A percentile compares a stretch with the other conserved stretches of the same genome.
Conservation (phyloP, 2,888 invertebrate species). For the Mesopsocus fuscifrons region DNA sequence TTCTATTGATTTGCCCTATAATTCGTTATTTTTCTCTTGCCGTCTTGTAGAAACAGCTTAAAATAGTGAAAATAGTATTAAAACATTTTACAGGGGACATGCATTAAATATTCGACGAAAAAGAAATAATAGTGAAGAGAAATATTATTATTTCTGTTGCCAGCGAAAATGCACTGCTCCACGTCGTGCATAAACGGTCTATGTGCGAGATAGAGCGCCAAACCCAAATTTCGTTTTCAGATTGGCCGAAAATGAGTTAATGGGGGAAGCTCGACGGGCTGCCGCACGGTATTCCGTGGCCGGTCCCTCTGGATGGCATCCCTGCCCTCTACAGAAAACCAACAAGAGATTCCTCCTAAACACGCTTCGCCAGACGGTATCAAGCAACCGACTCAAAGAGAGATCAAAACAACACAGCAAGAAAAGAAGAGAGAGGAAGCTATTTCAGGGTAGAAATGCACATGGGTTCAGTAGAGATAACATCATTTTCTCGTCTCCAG, state of each 20-base stretch:
- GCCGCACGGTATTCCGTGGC: constrained; percentile 1
- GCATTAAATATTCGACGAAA: no score
- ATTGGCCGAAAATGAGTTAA: not conserved
- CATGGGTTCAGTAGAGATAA: not conserved
- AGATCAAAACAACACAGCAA: not conserved
- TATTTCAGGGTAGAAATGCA: not conserved
- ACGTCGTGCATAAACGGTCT: no score
- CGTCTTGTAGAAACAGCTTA: no score
- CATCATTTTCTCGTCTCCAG: not conserved
- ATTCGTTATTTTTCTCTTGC: no score
- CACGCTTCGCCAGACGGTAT: constrained; percentile 1
- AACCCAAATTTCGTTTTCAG: not conserved
- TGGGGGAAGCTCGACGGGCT: constrained; percentile 3
- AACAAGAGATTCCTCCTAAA: constrained; percentile 1
- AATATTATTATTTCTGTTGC: no score
- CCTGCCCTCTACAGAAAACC: constrained; percentile 2
- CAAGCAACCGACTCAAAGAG: not conserved
- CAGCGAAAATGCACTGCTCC: no score
- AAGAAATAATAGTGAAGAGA: no score
- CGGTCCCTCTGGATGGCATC: constrained; percentile 7
- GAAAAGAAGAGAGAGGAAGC: not conserved
- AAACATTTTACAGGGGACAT: no score
- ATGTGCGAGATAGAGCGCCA: no score
- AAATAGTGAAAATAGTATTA: no score
- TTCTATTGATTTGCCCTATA: no score